Conservation (phyloP, 1,140 invertebrate genomes). For the Cylas formicarius region DNA sequence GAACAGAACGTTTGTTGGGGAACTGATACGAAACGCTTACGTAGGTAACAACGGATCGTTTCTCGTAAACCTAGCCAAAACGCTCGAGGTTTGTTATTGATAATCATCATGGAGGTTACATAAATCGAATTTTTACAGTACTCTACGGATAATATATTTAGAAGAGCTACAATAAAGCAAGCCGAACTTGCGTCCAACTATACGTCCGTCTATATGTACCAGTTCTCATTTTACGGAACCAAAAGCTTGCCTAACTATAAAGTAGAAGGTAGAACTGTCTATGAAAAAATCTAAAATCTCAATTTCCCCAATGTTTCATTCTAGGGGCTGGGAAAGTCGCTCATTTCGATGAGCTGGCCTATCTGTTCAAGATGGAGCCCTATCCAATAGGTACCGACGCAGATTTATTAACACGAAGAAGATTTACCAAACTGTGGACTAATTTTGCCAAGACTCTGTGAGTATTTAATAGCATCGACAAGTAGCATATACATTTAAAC, state of each 20-base stretch:
- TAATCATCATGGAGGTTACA: too few species aligned
- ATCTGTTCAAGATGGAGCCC: conserved; percentile 7
- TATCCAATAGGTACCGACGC: conserved; percentile 6
- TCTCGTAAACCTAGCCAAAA: too few species aligned
- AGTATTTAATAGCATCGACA: background rate
- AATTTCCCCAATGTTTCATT: background rate
- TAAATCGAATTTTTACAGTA: too few species aligned
- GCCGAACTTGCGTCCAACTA: conserved; percentile 7
- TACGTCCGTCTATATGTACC: conserved; percentile 11
- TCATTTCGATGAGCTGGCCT: conserved; percentile 12
- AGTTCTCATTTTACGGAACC: conserved; percentile 13
- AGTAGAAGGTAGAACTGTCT: conserved; percentile 8
- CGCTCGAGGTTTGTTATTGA: too few species aligned
- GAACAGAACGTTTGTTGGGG: too few species aligned
- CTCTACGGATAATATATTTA: conserved; percentile 3
- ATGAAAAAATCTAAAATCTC: background rate
- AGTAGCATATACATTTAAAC: background rate
- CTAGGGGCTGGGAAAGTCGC: conserved; percentile 15
- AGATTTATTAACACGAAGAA: conserved; percentile 5
- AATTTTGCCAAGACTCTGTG: conserved; percentile 17
- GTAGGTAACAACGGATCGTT: too few species aligned
- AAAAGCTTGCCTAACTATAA: conserved; percentile 10
- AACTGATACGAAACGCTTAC: too few species aligned
- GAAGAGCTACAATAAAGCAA: conserved; percentile 11
- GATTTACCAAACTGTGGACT: conserved; percentile 10